phyloP scores from a whole-genome alignment of 1,140 invertebrate genomes.

The Tetranychus cinnabarinus region DNA sequence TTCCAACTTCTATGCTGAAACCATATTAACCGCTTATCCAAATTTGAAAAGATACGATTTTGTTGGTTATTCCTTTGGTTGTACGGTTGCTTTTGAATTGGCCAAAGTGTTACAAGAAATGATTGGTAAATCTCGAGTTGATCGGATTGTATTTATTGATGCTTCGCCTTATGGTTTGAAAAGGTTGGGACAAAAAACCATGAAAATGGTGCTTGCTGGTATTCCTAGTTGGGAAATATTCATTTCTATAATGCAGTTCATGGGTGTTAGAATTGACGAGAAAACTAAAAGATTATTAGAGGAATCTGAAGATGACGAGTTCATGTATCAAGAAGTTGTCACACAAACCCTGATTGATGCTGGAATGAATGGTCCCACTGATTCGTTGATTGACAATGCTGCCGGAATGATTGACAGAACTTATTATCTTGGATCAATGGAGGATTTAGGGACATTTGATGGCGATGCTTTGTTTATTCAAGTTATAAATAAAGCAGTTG shows the following conservation, averaged over 20 bases:
- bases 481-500: not conserved
- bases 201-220: not conserved
- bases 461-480: not conserved
- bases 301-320: not conserved
- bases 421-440: not conserved
- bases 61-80: slow-evolving; percentile 81
- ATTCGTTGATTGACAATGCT: not conserved
- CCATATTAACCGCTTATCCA: not conserved
- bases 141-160: not conserved
- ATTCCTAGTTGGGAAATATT: not conserved
- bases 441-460: not conserved
- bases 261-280: not conserved
- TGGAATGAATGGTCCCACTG: not conserved
- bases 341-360: not conserved
- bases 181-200: not conserved
- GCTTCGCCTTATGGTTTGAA: not conserved
- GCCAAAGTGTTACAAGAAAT: slow-evolving; percentile 21
- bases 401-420: not conserved
- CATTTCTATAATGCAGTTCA: not conserved
- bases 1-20: slow-evolving; percentile 47
- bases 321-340: not conserved
- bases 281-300: not conserved
- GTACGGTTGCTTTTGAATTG: slow-evolving; percentile 78
- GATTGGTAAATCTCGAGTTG: not conserved
- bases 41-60: slow-evolving; percentile 34